Percentiles rank a stretch among this genome's conserved stretches.
phyloP scores from a whole-genome alignment of 2,113 vertebrate genomes.

The Symphodus melops region DNA sequence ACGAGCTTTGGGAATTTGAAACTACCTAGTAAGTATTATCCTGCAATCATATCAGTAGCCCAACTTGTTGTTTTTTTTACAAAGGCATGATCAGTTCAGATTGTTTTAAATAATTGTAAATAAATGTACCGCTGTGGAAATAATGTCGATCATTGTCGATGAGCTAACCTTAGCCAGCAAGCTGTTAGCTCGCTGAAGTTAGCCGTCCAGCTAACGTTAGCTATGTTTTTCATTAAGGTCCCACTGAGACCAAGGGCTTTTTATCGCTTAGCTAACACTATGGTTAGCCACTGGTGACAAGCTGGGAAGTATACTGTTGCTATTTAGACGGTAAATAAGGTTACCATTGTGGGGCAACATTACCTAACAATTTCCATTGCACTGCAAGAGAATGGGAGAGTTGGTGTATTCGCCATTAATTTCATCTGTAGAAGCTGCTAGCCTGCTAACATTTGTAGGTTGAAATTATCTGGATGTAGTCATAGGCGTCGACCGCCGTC shows the following conservation, averaged over 20 bases:
- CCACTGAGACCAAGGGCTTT: conserved; percentile 59
- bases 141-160: conserved; percentile 55
- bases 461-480: conserved; percentile 16
- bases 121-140: conserved; percentile 22
- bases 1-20: conserved; percentile 85
- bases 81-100: not conserved
- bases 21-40: conserved; percentile 80
- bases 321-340: conserved; percentile 7
- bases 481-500: conserved; percentile 28
- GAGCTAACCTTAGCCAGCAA: conserved; percentile 55
- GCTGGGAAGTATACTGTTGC: not conserved
- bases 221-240: conserved; percentile 73
- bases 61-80: too few relatives aligned
- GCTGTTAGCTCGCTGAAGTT: conserved; percentile 51
- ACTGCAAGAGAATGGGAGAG: conserved; percentile 17
- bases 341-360: conserved; percentile 9
- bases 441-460: conserved; percentile 43
- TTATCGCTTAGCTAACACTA: conserved; percentile 27
- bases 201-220: conserved; percentile 65
- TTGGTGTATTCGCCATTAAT: conserved; percentile 37
- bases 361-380: conserved; percentile 10
- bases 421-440: conserved; percentile 45
- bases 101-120: too few relatives aligned
- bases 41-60: not conserved
- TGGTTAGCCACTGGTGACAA: conserved; percentile 26